Base-by-base conservation (phyloP, 2,888 invertebrate genomes). In the Papilio demoleus region DNA sequence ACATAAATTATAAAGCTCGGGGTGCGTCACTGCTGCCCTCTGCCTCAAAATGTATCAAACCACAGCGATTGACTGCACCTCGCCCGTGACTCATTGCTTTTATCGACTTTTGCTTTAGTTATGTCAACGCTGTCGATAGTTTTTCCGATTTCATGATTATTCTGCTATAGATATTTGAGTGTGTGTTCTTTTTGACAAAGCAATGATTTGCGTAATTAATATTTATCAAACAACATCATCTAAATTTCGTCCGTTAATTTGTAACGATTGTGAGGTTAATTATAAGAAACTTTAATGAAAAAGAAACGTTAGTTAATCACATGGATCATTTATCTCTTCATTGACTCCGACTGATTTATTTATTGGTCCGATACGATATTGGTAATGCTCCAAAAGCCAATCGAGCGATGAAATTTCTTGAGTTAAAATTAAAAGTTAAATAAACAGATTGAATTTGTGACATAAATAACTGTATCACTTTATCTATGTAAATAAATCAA, bases 31-130 rank as follows among this genome's bases (percentile, higher is more conserved):
- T 83, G 80, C 82, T 83, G 81, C 83, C 77, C 79, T 79, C 77
- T 81, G 81, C 77, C 84, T 83, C 82, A 80, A 85, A 85, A 87
- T 86, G 84, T 84, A 87, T 86, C 84, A 88, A 87, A 88, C 90
- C 88, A 76, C 90, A 86, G 81, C 83, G 84, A 90, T 90, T 88
- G 88, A 89, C 89, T 89, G 84, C 83, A 79, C 86, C 86, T 84
- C 77, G 77, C 75, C 76, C 81, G 80, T 88, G 87, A 88, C 85
- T 83, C 83, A 83, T 83, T 65, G 68, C 73, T 77, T 80, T 78
- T 75, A 71, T 73, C 72, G 71, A 77, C 63, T 65, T 56, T 56
- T 56, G 17, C 31, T 56, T 56, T 56, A 70, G 81, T 38, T 71
- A 76, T 64, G 58, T 61, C 40, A 61, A 67, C 53, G 9, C 17